Evolutionary conservation across 2,797 vertebrate genomes (phyloP), one percentile per base, ranked within the genome.

Genomic region (Cossypha polioptera): DNA sequence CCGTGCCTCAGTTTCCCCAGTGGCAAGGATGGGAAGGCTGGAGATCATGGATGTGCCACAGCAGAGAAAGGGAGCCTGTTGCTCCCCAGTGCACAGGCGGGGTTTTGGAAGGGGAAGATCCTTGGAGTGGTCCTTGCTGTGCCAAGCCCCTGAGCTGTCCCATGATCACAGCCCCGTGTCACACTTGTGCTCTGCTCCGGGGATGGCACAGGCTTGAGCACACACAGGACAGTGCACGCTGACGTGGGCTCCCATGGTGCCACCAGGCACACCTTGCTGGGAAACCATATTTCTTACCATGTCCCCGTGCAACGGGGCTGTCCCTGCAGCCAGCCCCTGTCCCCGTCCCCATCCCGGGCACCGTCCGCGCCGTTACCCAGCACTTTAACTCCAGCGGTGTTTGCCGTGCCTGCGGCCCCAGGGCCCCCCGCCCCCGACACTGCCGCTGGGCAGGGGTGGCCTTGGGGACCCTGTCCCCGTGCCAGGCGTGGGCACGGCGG

Each of bases 311-410:
- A 48, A 29, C 4, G 13, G 59, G 75, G 79, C 72, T 65, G 72
- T 68, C 73, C 72, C 29, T 8, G 40, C 69, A 58, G 83, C 43
- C 90, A 71, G 69, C 17, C 74, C 55, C 54, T 8, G 36, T 38
- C 36, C 36, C 94, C 8, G 1, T 54, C 68, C 88, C 92, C 38
- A 2, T 25, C 86, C 81, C 6, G 3, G 92, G 93, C 94, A 86
- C 88, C 0, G 19, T 91, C 74, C 1, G 1, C 45, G 10, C 88
- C 83, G 11, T 80, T 75, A 95, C 86, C 95, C 92, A 95, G 97
- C 97, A 97, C 97, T 97, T 97, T 97, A 97, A 97, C 90, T 94
- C 91, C 91, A 92, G 81, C 63, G 90, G 92, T 72, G 93, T 95
- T 91, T 67, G 87, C 93, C 1, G 92, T 95, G 94, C 94, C 92